These are phyloP conservation scores for Anableps anableps DNA, from an alignment of 2,797 vertebrate genomes.

Conservation along the genomic window DNA sequence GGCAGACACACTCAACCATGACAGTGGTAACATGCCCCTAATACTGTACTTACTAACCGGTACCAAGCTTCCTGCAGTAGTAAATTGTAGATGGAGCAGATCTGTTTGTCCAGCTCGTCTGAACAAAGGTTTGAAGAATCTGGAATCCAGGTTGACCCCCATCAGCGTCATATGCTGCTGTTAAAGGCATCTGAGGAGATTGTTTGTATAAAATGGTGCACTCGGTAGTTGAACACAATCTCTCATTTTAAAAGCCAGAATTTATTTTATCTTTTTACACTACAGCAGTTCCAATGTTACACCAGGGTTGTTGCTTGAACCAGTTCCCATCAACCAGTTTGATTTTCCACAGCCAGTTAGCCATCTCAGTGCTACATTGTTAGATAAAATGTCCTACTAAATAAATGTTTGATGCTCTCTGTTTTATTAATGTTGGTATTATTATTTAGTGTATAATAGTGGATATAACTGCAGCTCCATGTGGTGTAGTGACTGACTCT, in stretches of 20 bases:
- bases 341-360: not conserved
- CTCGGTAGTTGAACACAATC: too few species aligned
- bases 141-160: not conserved
- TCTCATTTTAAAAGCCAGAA: too few species aligned
- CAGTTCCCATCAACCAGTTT: not conserved
- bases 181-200: not conserved
- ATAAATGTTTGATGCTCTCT: too few species aligned
- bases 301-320: not conserved
- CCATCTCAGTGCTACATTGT: not conserved
- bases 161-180: too few species aligned
- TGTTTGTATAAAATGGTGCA: too few species aligned
- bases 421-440: too few species aligned
- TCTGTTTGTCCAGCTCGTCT: not conserved
- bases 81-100: not conserved
- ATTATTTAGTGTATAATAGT: not conserved
- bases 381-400: not conserved
- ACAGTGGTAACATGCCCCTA: not conserved
- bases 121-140: not conserved
- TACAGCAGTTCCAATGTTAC: not conserved
- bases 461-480: not conserved
- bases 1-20: not conserved
- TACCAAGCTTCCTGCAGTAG: not conserved
- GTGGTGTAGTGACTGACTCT: not conserved
- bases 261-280: too few species aligned
- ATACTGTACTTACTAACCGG: not conserved